phyloP scores from a whole-genome alignment of 2,113 vertebrate species.

The Lathamus discolor region DNA sequence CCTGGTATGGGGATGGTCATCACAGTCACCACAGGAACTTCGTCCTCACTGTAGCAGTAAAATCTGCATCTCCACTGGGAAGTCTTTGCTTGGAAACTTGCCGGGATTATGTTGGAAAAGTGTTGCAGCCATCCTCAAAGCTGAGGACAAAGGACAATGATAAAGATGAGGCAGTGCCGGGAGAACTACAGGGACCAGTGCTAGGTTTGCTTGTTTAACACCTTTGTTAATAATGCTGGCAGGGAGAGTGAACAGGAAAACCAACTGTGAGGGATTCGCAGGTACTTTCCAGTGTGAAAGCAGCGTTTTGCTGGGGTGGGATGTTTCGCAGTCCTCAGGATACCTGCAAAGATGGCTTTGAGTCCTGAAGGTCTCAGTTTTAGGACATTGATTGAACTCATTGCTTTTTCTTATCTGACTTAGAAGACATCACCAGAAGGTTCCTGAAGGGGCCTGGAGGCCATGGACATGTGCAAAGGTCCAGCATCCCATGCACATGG shows the following conservation, averaged over 20 bases:
- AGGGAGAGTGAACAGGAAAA: slow-evolving; percentile 4
- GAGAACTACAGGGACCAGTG: background rate
- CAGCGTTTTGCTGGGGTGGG: background rate
- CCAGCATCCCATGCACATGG: rapidly evolving
- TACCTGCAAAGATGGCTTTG: background rate
- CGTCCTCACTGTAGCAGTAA: background rate
- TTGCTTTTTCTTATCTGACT: background rate
- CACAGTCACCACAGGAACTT: background rate
- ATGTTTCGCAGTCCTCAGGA: background rate
- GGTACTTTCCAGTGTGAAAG: background rate
- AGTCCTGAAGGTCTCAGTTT: background rate
- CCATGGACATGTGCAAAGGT: rapidly evolving
- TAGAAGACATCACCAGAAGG: background rate
- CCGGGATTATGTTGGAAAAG: background rate
- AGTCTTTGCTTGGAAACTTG: background rate
- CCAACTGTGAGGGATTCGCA: background rate
- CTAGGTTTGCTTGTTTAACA: background rate
- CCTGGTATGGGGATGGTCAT: rapidly evolving
- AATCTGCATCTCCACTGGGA: background rate
- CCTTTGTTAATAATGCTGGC: slow-evolving; percentile 22
- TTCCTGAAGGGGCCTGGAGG: background rate
- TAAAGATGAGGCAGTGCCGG: background rate
- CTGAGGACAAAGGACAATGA: background rate
- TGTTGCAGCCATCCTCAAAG: background rate
- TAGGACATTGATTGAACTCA: background rate